Evolutionary conservation across 2,888 invertebrate species (phyloP).

Genomic region (Drosophila acutilabella): DNA sequence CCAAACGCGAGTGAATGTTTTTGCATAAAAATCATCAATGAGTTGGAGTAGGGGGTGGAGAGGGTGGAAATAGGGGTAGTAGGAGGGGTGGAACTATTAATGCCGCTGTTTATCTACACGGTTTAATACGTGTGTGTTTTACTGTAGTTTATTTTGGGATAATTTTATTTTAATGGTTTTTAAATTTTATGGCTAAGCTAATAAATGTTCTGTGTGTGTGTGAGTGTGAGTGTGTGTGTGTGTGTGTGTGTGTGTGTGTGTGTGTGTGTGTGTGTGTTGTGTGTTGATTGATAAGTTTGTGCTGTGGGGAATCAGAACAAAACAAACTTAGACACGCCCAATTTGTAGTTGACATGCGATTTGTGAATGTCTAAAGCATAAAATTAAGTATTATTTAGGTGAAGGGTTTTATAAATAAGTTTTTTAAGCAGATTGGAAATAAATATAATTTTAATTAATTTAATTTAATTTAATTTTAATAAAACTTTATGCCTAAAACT

Average conservation of each 20-base stretch:
- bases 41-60: slow-evolving; percentile 27
- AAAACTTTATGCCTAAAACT: too few species aligned
- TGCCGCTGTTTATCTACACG: slow-evolving; percentile 27
- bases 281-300: slow-evolving; percentile 52
- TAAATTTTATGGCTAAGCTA: slow-evolving; percentile 60
- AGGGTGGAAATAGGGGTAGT: background rate
- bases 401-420: background rate
- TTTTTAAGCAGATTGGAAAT: too few species aligned
- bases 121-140: slow-evolving; percentile 12
- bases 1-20: slow-evolving; percentile 30
- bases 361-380: background rate
- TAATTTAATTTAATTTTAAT: too few species aligned
- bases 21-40: slow-evolving; percentile 55
- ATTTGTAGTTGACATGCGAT: slow-evolving; percentile 3
- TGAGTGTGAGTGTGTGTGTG: background rate
- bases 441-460: too few species aligned
- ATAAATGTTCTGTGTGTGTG: slow-evolving; percentile 29
- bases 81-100: slow-evolving; percentile 6
- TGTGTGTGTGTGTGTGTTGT: slow-evolving; percentile 12
- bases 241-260: slow-evolving; percentile 17
- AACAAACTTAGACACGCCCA: slow-evolving; percentile 3
- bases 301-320: background rate
- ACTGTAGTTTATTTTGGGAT: slow-evolving; percentile 38
- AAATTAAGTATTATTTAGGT: background rate
- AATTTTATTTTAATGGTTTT: slow-evolving; percentile 60